A percentile compares a stretch with the other conserved stretches of the same genome.
Evolutionary conservation across 2,113 vertebrate species (phyloP).

Genomic region (Ammodramus savannarum): DNA sequence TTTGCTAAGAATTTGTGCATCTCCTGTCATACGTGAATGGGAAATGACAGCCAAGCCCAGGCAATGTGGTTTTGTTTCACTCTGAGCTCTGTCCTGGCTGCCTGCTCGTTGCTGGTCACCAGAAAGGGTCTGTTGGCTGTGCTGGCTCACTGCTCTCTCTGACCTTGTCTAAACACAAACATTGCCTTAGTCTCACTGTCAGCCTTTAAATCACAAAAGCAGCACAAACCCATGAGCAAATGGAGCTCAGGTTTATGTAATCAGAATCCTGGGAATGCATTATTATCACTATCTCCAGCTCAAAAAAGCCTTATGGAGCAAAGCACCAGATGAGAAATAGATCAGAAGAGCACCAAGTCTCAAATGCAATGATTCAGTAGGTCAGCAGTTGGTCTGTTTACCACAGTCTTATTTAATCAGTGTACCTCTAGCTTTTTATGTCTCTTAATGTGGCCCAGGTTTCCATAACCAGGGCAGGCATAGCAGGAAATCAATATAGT

Average conservation of each 20-base stretch:
- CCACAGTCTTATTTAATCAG: conserved; percentile 5
- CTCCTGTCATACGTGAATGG: conserved; percentile 26
- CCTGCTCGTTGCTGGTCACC: neutral
- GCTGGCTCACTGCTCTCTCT: neutral
- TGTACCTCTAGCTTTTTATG: conserved; percentile 29
- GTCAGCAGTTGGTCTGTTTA: conserved; percentile 44
- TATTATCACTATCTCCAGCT: neutral
- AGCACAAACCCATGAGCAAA: neutral
- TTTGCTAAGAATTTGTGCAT: conserved; percentile 46
- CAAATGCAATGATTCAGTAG: conserved; percentile 9
- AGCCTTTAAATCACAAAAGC: neutral
- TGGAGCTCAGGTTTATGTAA: neutral
- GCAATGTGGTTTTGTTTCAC: neutral
- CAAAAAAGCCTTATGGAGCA: neutral
- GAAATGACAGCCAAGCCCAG: conserved; percentile 7
- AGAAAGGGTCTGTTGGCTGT: neutral
- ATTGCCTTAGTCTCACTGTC: neutral
- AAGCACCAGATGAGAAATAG: conserved; percentile 34
- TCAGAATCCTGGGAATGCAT: conserved; percentile 20
- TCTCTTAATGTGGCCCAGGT: conserved; percentile 23
- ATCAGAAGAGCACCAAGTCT: neutral
- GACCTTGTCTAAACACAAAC: neutral
- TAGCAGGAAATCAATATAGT: conserved; percentile 6
- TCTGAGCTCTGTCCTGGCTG: neutral
- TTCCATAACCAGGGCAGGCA: neutral